Evolutionary conservation across 1,140 invertebrate genomes (phyloP).

Genomic region (Meloidogyne chitwoodi): DNA sequence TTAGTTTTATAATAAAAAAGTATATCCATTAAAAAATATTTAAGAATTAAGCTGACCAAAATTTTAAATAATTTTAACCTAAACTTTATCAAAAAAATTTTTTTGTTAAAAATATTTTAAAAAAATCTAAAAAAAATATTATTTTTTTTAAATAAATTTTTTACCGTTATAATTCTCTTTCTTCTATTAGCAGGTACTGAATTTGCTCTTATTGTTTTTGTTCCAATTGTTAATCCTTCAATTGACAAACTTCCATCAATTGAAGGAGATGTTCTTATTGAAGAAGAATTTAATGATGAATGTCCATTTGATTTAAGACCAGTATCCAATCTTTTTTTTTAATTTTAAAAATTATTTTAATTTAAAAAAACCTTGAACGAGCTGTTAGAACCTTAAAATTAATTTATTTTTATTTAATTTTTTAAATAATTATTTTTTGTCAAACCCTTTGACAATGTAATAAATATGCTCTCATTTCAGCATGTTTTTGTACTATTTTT

Average conservation of each 20-base stretch:
- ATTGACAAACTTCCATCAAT: not conserved
- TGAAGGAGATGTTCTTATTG: not conserved
- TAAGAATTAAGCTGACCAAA: too few relatives aligned
- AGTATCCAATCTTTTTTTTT: slow-evolving; percentile 8
- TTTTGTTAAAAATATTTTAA: too few relatives aligned
- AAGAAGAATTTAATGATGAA: not conserved
- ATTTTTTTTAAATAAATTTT: too few relatives aligned
- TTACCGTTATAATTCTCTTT: not conserved
- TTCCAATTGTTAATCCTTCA: not conserved
- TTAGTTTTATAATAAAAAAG: too few relatives aligned
- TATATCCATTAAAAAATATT: too few relatives aligned
- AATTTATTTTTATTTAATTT: not conserved
- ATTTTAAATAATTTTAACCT: too few relatives aligned
- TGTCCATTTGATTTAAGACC: not conserved
- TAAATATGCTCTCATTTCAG: slow-evolving; percentile 17
- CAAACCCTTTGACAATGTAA: slow-evolving; percentile 14
- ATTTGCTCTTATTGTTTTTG: not conserved
- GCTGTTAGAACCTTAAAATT: not conserved
- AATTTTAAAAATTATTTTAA: not conserved
- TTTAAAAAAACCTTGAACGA: not conserved
- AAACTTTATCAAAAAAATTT: too few relatives aligned
- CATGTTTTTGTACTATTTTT: slow-evolving; percentile 18
- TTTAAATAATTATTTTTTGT: not conserved
- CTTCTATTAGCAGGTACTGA: slow-evolving; percentile 10
- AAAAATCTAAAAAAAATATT: too few relatives aligned